phyloP scores from a whole-genome alignment of 2,888 invertebrate genomes.

The Drosophila dives region DNA sequence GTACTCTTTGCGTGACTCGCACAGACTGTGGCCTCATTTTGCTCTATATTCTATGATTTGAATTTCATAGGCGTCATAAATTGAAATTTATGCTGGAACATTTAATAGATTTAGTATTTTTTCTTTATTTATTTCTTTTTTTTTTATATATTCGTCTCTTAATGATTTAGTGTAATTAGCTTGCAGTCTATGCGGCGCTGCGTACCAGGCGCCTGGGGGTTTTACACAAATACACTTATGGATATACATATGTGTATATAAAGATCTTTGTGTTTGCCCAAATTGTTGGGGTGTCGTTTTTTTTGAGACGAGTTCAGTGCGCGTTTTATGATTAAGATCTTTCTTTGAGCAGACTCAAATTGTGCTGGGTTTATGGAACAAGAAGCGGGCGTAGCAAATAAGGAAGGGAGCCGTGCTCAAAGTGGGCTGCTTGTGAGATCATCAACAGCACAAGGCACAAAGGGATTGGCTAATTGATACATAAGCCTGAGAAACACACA shows the following conservation, averaged over 20 bases:
- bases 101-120: conserved; percentile 71
- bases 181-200: conserved; percentile 50
- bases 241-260: conserved; percentile 9
- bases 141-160: conserved; percentile 61
- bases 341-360: conserved; percentile 53
- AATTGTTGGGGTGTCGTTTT: conserved; percentile 43
- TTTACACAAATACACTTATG: conserved; percentile 29
- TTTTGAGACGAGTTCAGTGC: conserved; percentile 27
- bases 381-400: conserved; percentile 48
- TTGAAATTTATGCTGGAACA: conserved; percentile 79
- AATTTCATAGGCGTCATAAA: conserved; percentile 66
- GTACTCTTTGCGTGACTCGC: conserved; percentile 40
- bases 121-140: conserved; percentile 52
- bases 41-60: conserved; percentile 46
- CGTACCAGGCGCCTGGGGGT: conserved; percentile 41
- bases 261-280: conserved; percentile 6
- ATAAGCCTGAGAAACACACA: conserved; percentile 42
- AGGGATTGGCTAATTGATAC: conserved; percentile 70
- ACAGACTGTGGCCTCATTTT: conserved; percentile 68
- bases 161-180: conserved; percentile 76
- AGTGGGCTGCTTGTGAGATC: conserved; percentile 77
- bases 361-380: conserved; percentile 26
- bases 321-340: conserved; percentile 72
- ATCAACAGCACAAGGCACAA: conserved; percentile 43
- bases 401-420: conserved; percentile 31